Base-by-base conservation (phyloP, 2,113 vertebrate genomes). In the Scytalopus superciliaris region DNA sequence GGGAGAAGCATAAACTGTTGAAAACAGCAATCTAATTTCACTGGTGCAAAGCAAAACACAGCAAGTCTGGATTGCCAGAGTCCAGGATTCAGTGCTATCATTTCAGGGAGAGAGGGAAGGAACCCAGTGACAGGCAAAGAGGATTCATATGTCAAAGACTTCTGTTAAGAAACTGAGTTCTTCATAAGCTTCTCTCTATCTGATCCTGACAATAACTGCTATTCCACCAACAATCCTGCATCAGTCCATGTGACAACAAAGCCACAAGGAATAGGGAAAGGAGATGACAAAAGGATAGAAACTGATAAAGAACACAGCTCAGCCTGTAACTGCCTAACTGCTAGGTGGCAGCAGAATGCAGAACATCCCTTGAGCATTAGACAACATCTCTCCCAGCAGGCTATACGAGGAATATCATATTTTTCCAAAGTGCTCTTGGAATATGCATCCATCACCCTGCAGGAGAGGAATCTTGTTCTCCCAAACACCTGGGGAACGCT, bases 341-440 rank as follows among this genome's bases (percentile, higher is more conserved):
- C 70, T n/a, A 50, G 50, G 31, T 47, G 64, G 77, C 73, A 89
- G 78, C 35, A 85, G 39, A 85, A 85, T 9, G 33, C 44, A 81
- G 74, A 87, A 56, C 53, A 85, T 12, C 8, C 67, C 47, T 14
- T 31, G 9, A 91, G 40, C 35, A 69, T 16, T 0, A 68, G 44
- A 42, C 31, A 70, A 37, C 45, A 86, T 3, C 7, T 4, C 42
- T 79, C 67, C 27, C 70, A 52, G 22, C 35, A 19, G 35, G 18
- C 47, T 47, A 39, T 7, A 24, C 27, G 90, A 82, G 35, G 30
- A 90, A 70, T 25, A 8, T 0, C 6, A 27, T 4, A 17, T 19
- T 39, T 62, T 84, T 50, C 40, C 42, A 1, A 72, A 69, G 37
- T 67, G 33, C 31, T 47, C 33, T 64, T 0, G 0, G 33, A 10